phyloP scores from a whole-genome alignment of 2,888 invertebrate species.

The Hydraecia micacea region DNA sequence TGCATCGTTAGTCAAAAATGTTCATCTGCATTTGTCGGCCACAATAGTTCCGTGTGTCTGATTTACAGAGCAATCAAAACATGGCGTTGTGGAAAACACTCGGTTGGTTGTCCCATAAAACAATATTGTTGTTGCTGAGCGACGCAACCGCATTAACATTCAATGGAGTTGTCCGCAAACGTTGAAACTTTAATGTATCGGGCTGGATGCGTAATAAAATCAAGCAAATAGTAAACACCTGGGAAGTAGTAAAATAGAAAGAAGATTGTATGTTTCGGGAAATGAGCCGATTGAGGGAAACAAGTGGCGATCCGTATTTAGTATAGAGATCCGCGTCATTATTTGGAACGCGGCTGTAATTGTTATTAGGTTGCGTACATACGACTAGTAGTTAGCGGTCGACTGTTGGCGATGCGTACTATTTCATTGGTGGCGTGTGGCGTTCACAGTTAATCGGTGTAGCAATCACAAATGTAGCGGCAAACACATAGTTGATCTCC shows the following conservation, averaged over 20 bases:
- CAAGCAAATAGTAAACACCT: conserved; percentile 58
- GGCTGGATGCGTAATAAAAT: conserved; percentile 51
- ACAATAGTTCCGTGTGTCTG: conserved; percentile 57
- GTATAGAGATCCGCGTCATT: conserved; percentile 24
- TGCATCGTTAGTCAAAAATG: conserved; percentile 55
- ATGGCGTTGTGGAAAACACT: conserved; percentile 48
- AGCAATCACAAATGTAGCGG: conserved; percentile 46
- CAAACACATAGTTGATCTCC: conserved; percentile 38
- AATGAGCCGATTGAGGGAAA: conserved; percentile 40
- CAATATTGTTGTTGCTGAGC: conserved; percentile 46
- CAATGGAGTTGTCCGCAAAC: conserved; percentile 55
- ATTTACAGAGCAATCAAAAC: conserved; percentile 64
- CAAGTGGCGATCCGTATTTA: conserved; percentile 14
- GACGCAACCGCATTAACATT: conserved; percentile 63
- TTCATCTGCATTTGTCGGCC: conserved; percentile 55
- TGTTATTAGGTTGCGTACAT: conserved; percentile 41
- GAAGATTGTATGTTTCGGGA: conserved; percentile 44
- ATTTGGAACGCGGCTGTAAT: conserved; percentile 45
- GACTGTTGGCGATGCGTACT: conserved; percentile 31
- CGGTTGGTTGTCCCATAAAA: conserved; percentile 56
- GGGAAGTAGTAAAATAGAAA: conserved; percentile 42
- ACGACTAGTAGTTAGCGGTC: conserved; percentile 37
- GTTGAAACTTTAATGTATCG: conserved; percentile 62
- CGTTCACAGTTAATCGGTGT: conserved; percentile 49
- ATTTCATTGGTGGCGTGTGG: conserved; percentile 38